A percentile compares a stretch with the other conserved stretches of the same genome.
Evolutionary conservation across 2,888 invertebrate species (phyloP).

Genomic region (Brachypalpus laphriformis): DNA sequence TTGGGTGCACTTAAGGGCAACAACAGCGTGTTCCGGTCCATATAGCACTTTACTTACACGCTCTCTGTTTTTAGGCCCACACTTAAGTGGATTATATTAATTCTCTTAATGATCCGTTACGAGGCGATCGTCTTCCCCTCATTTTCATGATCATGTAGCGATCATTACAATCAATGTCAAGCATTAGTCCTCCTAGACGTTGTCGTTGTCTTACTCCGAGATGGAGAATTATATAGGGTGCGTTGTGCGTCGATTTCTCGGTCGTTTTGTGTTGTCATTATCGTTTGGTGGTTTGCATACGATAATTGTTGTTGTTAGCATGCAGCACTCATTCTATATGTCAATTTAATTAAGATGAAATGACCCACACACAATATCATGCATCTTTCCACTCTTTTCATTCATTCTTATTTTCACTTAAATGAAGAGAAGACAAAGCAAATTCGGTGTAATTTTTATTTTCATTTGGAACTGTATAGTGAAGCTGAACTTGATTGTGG

Average conservation of each 20-base stretch:
- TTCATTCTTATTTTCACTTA: slow-evolving; percentile 45
- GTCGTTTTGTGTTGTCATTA: slow-evolving; percentile 34
- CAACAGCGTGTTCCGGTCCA: slow-evolving; percentile 56
- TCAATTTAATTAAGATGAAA: slow-evolving; percentile 71
- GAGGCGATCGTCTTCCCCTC: slow-evolving; percentile 23
- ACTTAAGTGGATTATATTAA: slow-evolving; percentile 54
- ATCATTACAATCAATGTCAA: slow-evolving; percentile 44
- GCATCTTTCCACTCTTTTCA: slow-evolving; percentile 37
- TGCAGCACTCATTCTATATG: slow-evolving; percentile 43
- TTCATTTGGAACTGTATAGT: not conserved
- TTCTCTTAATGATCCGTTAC: slow-evolving; percentile 51
- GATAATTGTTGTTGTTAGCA: slow-evolving; percentile 43
- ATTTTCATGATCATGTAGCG: slow-evolving; percentile 38
- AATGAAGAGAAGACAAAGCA: slow-evolving; percentile 22
- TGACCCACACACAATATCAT: slow-evolving; percentile 61
- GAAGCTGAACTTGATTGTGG: slow-evolving; percentile 23
- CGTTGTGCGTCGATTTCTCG: not conserved
- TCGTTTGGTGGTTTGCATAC: slow-evolving; percentile 40
- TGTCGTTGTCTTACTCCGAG: not conserved
- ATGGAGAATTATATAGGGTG: slow-evolving; percentile 30
- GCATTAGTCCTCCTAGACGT: not conserved
- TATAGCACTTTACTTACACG: slow-evolving; percentile 22
- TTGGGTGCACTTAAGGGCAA: slow-evolving; percentile 62
- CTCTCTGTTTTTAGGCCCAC: slow-evolving; percentile 18
- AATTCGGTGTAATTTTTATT: not conserved